Evolutionary conservation across 1,140 invertebrate genomes (phyloP).

Genomic region (Tetragonula clypearis): DNA sequence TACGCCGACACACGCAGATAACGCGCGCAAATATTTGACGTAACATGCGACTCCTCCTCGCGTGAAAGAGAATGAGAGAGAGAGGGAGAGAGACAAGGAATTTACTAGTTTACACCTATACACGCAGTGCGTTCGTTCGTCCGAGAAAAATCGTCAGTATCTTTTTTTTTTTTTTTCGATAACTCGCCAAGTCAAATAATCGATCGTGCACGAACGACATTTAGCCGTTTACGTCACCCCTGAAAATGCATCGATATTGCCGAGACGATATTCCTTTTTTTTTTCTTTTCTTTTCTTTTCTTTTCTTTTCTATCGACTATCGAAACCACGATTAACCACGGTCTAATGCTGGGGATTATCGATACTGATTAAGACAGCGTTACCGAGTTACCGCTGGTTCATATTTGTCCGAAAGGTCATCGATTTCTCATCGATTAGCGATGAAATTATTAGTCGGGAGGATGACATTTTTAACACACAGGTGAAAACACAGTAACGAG

Average conservation of each 20-base stretch:
- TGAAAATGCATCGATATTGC: background rate
- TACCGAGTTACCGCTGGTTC: slow-evolving; percentile 7
- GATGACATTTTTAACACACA: slow-evolving; percentile 61
- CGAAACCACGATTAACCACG: background rate
- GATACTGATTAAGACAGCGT: slow-evolving; percentile 4
- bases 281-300: background rate
- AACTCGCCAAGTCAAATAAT: too few relatives aligned
- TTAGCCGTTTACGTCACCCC: background rate
- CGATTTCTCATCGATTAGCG: slow-evolving; percentile 66
- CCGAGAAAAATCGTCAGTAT: background rate
- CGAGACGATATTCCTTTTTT: too few relatives aligned
- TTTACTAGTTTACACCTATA: background rate
- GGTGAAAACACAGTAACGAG: background rate
- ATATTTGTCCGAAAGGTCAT: slow-evolving; percentile 61
- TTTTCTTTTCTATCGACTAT: background rate
- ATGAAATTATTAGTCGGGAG: slow-evolving; percentile 50
- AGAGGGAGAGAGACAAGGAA: too few relatives aligned
- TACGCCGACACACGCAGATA: slow-evolving; percentile 42
- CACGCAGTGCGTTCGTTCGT: background rate
- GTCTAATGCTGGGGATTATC: background rate
- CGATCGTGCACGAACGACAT: background rate
- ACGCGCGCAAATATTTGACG: slow-evolving; percentile 40
- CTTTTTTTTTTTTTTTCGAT: background rate
- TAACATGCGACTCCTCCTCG: background rate
- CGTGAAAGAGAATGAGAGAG: background rate